Evolutionary conservation across 2,113 vertebrate genomes (phyloP).

Genomic region (Strigops habroptila): DNA sequence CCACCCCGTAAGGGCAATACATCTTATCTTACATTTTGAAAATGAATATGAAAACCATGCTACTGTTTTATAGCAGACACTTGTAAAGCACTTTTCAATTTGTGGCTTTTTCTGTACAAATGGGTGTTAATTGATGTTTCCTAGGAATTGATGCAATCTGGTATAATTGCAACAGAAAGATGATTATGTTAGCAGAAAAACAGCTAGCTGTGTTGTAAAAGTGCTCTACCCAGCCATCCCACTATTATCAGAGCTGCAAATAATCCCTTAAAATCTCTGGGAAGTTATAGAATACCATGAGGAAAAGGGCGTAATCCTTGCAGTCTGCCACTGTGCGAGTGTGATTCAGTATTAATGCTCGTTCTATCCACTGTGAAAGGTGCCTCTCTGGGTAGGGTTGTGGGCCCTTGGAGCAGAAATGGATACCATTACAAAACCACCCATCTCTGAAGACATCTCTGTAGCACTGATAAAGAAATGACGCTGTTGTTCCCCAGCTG

Average conservation of each 20-base stretch:
- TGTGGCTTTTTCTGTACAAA: not conserved
- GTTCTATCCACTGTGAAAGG: not conserved
- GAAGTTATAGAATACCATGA: not conserved
- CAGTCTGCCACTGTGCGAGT: not conserved
- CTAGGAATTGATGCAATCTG: not conserved
- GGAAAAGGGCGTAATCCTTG: not conserved
- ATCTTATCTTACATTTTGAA: not conserved
- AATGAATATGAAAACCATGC: not conserved
- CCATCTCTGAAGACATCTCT: not conserved
- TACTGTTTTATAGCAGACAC: not conserved
- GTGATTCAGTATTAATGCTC: not conserved
- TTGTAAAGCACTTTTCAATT: not conserved
- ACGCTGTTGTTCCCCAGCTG: not conserved
- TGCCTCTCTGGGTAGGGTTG: not conserved
- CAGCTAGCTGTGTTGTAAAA: not conserved
- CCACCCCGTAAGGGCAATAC: not conserved
- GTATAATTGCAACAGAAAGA: not conserved
- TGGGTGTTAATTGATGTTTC: not conserved
- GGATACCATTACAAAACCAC: not conserved
- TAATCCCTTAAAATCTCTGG: not conserved
- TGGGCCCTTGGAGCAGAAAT: not conserved
- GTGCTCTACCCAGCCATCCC: not conserved
- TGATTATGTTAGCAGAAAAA: not conserved
- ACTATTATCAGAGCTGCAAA: not conserved
- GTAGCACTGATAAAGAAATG: not conserved